Conservation (phyloP, 2,888 invertebrate genomes). For the Encarsia formosa region DNA sequence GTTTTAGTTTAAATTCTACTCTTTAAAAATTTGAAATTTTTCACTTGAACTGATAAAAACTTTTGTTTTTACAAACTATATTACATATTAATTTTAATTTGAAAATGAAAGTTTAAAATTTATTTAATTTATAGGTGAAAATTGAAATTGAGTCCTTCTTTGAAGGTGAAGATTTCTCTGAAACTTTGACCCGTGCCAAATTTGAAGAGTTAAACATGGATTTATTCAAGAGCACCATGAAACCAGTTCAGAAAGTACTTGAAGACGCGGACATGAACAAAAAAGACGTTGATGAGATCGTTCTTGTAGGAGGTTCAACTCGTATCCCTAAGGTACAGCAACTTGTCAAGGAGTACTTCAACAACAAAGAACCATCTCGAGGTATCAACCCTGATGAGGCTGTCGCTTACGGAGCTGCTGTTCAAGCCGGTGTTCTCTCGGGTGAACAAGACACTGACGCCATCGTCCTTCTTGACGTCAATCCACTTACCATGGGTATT, state of each 20-base stretch:
- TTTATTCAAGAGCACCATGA: slow-evolving; percentile 60
- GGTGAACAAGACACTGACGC: slow-evolving; percentile 97
- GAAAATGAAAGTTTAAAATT: neutral
- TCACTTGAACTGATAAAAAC: neutral
- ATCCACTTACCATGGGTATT: slow-evolving; percentile 98
- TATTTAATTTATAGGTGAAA: slow-evolving; percentile 59
- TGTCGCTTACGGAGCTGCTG: slow-evolving; percentile 97
- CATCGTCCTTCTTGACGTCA: slow-evolving; percentile 94
- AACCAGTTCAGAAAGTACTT: slow-evolving; percentile 75
- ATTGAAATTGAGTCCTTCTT: slow-evolving; percentile 99
- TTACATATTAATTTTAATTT: neutral
- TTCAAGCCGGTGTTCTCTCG: slow-evolving; percentile 96
- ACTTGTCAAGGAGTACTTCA: slow-evolving; percentile 90
- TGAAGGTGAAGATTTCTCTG: slow-evolving; percentile 97
- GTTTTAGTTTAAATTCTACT: neutral
- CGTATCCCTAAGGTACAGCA: slow-evolving; percentile 98
- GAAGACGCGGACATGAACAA: slow-evolving; percentile 99
- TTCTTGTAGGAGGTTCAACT: slow-evolving; percentile 97
- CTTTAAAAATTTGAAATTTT: neutral
- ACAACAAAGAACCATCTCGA: slow-evolving; percentile 95
- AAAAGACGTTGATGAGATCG: slow-evolving; percentile 97
- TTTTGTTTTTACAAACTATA: neutral
- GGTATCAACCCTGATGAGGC: slow-evolving; percentile 99
- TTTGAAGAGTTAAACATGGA: slow-evolving; percentile 97
- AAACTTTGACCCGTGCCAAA: slow-evolving; percentile 95